Percentiles rank a stretch among this genome's conserved stretches.
phyloP scores from a whole-genome alignment of 2,113 vertebrate genomes.

The Speoplatyrhinus poulsoni region DNA sequence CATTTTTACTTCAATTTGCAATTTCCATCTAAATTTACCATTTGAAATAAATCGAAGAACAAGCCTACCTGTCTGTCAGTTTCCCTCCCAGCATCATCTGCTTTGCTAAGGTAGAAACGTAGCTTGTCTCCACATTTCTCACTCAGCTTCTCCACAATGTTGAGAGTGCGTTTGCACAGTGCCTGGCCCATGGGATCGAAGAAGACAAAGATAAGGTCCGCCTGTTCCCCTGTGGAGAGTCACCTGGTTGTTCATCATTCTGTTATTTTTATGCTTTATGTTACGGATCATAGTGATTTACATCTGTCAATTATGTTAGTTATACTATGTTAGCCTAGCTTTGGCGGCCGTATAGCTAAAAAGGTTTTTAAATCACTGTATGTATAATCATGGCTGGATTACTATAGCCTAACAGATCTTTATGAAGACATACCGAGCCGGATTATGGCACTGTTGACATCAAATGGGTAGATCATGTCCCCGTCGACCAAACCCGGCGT shows the following conservation, averaged over 20 bases:
- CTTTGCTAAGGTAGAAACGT: constrained; percentile 81
- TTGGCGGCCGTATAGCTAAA: too few species aligned
- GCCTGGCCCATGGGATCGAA: constrained; percentile 85
- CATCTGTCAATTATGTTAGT: too few species aligned
- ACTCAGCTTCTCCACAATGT: constrained; percentile 81
- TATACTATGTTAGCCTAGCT: too few species aligned
- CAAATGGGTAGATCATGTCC: constrained; percentile 81
- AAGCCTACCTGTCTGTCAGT: constrained; percentile 76
- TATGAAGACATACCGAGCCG: constrained; percentile 72
- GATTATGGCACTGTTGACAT: constrained; percentile 77
- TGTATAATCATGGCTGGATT: background rate
- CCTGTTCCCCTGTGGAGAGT: constrained; percentile 73
- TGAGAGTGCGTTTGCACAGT: constrained; percentile 80
- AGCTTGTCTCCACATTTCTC: constrained; percentile 77
- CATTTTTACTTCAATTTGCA: too few species aligned
- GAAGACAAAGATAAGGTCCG: constrained; percentile 81
- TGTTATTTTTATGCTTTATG: too few species aligned
- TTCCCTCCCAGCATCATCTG: constrained; percentile 77
- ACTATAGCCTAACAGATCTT: background rate
- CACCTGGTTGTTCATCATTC: background rate
- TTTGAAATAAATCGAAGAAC: background rate
- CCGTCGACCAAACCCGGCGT: constrained; percentile 81
- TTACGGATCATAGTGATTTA: too few species aligned
- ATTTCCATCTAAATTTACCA: background rate
- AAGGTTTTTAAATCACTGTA: too few species aligned